Percentiles rank a stretch among this genome's conserved stretches.
Evolutionary conservation across 2,888 invertebrate genomes (phyloP).

Genomic region (Hirtodrosophila duncani): DNA sequence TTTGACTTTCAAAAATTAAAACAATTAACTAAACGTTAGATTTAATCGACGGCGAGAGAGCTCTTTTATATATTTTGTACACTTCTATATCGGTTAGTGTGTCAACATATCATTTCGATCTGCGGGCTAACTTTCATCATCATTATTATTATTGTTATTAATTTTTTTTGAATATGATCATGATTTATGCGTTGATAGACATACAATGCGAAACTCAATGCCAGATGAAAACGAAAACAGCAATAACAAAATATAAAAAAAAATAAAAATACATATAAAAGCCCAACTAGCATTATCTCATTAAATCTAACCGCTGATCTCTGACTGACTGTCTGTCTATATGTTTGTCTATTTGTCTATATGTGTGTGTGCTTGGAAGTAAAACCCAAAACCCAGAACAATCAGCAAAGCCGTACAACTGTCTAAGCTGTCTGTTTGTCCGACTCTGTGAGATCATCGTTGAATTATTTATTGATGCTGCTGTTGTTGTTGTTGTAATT

Average conservation of each 20-base stretch:
- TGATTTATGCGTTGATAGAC: conserved; percentile 34
- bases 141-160: neutral
- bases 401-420: conserved; percentile 59
- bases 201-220: conserved; percentile 43
- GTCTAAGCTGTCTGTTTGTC: conserved; percentile 3
- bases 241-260: conserved; percentile 28
- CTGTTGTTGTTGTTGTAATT: conserved; percentile 5
- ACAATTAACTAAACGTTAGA: too few species aligned
- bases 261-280: conserved; percentile 23
- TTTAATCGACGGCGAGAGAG: too few species aligned
- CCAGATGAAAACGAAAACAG: conserved; percentile 33
- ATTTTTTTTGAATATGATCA: conserved; percentile 28
- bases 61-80: conserved; percentile 19
- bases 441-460: conserved; percentile 58
- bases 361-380: conserved; percentile 7
- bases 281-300: conserved; percentile 40
- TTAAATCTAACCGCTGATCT: too few species aligned
- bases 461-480: conserved; percentile 57
- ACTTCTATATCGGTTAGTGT: conserved; percentile 21
- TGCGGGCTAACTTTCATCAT: conserved; percentile 12
- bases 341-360: conserved; percentile 4
- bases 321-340: conserved; percentile 33
- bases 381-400: conserved; percentile 27
- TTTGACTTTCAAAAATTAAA: too few species aligned
- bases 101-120: conserved; percentile 7